Evolutionary conservation across 2,888 invertebrate genomes (phyloP), one percentile per base, ranked within the genome.

Genomic region (Drymonia ruficornis): DNA sequence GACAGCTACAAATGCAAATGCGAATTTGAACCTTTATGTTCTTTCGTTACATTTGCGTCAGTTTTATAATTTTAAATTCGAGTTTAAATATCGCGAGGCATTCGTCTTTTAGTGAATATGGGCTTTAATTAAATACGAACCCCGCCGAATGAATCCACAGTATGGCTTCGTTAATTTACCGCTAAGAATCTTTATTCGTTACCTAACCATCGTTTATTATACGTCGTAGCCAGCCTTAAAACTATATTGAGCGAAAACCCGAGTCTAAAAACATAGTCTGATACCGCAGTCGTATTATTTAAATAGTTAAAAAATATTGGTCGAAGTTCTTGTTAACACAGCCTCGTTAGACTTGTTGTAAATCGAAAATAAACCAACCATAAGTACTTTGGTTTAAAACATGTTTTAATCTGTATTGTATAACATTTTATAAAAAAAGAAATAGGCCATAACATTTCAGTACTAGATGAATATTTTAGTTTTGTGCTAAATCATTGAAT

Each of bases 221-320:
- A 36, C n/a, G n/a, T 3, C n/a, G n/a, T 13, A 31, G 31, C n/a
- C 36, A 51, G 55, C 52, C 80, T 78, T 83, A 82, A 67, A 69
- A 57, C 83, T 85, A 83, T 56, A 76, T 86, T 86, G 86, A 86
- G 86, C 86, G 83, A 80, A 74, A 81, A 82, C 64, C 72, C 61
- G 77, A 78, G 70, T 76, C 70, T 61, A 74, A 79, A 78, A 80
- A 66, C 64, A 63, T 44, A 70, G 63, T 65, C 43, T 62, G 11
- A 31, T 31, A 54, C 63, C 57, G 61, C 67, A 72, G 70, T 74
- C 66, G 65, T 71, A 59, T 40, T 9, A 8, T 58, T 50, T 57
- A 50, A 59, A 53, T 59, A 58, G 55, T 62, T 53, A 68, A 72
- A 59, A 67, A 65, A 68, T 56, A 70, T 70, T 70, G 66, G 66